phyloP scores from a whole-genome alignment of 2,888 invertebrate species.

The Diachrysia chrysitis region DNA sequence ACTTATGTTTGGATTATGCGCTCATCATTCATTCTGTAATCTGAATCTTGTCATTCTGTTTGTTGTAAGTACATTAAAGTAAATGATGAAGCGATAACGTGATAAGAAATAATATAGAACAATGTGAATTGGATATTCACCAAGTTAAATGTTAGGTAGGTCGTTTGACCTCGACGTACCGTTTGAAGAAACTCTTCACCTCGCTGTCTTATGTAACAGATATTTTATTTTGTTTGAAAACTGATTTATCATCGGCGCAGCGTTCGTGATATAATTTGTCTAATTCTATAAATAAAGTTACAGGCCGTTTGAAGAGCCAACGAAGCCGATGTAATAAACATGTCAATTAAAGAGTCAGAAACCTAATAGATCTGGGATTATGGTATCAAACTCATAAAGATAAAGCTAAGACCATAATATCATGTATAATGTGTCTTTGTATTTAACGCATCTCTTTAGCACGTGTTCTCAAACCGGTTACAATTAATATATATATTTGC shows the following conservation, averaged over 20 bases:
- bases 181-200: background rate
- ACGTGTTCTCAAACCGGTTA: too few relatives aligned
- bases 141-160: conserved; percentile 9
- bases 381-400: too few relatives aligned
- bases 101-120: conserved; percentile 29
- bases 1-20: conserved; percentile 59
- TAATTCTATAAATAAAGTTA: conserved; percentile 1
- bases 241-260: background rate
- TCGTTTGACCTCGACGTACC: background rate
- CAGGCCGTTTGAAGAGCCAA: conserved; percentile 2
- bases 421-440: too few relatives aligned
- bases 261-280: background rate
- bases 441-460: too few relatives aligned
- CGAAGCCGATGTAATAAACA: background rate
- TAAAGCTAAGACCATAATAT: too few relatives aligned
- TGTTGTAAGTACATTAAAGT: conserved; percentile 49
- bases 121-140: conserved; percentile 3
- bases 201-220: conserved; percentile 4
- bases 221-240: conserved; percentile 1
- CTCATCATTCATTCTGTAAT: conserved; percentile 67
- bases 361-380: too few relatives aligned
- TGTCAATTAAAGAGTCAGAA: background rate
- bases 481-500: too few relatives aligned
- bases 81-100: conserved; percentile 53
- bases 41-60: conserved; percentile 58